These are phyloP conservation scores for Matsumyia berberina DNA, from an alignment of 2,888 invertebrate species.

Conservation along the genomic window DNA sequence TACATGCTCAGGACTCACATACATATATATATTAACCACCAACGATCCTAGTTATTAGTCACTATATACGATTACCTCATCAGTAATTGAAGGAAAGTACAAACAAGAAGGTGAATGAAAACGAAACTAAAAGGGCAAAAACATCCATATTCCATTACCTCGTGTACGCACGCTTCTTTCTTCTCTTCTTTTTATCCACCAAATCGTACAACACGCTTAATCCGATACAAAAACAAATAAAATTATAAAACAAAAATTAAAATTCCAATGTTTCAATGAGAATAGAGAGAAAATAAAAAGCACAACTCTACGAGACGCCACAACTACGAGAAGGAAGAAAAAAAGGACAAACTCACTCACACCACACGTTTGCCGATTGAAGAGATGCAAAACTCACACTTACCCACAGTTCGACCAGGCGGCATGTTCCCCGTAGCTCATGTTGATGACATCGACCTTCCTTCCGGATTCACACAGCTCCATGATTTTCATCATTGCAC, in stretches of 20 bases:
- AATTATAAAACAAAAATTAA: constrained; percentile 53
- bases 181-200: constrained; percentile 79
- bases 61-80: too few relatives aligned
- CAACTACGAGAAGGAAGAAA: background rate
- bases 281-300: constrained; percentile 23
- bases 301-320: constrained; percentile 3
- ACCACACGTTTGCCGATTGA: constrained; percentile 1
- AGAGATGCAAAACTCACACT: constrained; percentile 78
- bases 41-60: too few relatives aligned
- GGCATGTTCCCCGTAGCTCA: constrained; percentile 98
- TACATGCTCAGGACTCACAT: too few relatives aligned
- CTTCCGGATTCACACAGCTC: constrained; percentile 86
- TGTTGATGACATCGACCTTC: constrained; percentile 95
- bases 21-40: too few relatives aligned
- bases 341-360: constrained; percentile 17
- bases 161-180: constrained; percentile 78
- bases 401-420: constrained; percentile 96
- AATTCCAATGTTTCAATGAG: constrained; percentile 35
- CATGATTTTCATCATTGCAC: constrained; percentile 96
- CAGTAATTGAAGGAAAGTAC: too few relatives aligned
- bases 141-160: constrained; percentile 78
- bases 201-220: constrained; percentile 66
- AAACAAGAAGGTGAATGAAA: constrained; percentile 1
- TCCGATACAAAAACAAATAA: constrained; percentile 49
- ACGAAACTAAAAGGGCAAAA: constrained; percentile 9